Base-by-base conservation (phyloP, 2,113 vertebrate genomes). In the Dolichallabes microphthalmus region DNA sequence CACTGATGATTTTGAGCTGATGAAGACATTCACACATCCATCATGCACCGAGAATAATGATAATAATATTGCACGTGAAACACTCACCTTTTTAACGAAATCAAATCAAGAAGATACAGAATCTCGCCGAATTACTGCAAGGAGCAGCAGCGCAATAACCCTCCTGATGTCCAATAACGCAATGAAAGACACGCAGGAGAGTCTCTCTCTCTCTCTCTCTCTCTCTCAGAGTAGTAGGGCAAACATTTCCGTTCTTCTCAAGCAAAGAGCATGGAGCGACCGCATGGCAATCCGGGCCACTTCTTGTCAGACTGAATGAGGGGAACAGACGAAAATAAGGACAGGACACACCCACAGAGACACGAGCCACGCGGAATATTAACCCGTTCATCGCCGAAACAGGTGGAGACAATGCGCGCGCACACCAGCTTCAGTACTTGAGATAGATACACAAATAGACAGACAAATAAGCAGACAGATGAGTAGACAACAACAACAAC, bases 311-410 rank as follows among this genome's bases (percentile, higher is more conserved):
- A 91, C 90, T 80, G 89, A 91, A 92, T 93, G 93, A 91, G 91
- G 92, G 76, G 94, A 93, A 94, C 94, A 35, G 94, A 94, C 94
- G 93, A 87, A 89, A 92, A 94, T 93, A 93, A 93, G 89, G 91
- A 93, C 91, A 95, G 93, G 92, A 93, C 95, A 96, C 95, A 94
- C 95, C 95, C 95, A 96, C 95, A 93, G 93, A 92, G 91, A 87
- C 85, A 88, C 91, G 87, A 90, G 91, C 88, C 87, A 88, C 85
- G 68, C 73, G 92, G 89, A 88, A 88, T 91, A 93, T 93, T 92
- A 92, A 93, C 94, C 94, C 88, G 81, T 89, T 92, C 90, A 92
- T 90, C 90, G 87, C 86, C 93, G 84, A 91, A 92, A 91, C 88
- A 81, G 88, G 53, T 82, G 55, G 52, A 83, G 88, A 90, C 91